phyloP scores from a whole-genome alignment of 2,113 vertebrate genomes.

The Oryzias melastigma region DNA sequence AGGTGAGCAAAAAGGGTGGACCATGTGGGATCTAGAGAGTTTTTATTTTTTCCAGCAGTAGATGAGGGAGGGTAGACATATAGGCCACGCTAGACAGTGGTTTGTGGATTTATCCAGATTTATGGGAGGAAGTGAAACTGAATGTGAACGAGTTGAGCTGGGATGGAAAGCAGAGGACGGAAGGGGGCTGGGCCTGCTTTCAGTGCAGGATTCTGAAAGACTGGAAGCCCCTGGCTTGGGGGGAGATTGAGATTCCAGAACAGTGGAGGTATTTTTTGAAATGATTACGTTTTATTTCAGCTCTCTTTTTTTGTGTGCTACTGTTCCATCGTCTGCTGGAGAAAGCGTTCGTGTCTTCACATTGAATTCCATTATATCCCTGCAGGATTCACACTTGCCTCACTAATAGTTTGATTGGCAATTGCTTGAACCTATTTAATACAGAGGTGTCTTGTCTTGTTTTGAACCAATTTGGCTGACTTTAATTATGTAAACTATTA shows the following conservation, averaged over 20 bases:
- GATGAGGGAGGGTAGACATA: slow-evolving; percentile 77
- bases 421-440: slow-evolving; percentile 50
- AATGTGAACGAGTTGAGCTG: slow-evolving; percentile 52
- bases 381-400: slow-evolving; percentile 70
- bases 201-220: slow-evolving; percentile 48
- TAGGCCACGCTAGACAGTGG: slow-evolving; percentile 75
- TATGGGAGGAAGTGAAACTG: slow-evolving; percentile 70
- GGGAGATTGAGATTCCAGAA: slow-evolving; percentile 46
- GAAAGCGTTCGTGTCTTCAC: slow-evolving; percentile 74
- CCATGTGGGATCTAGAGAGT: slow-evolving; percentile 67
- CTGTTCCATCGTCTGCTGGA: slow-evolving; percentile 54
- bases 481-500: slow-evolving; percentile 12
- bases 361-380: slow-evolving; percentile 74
- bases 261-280: slow-evolving; percentile 59
- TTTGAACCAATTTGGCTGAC: slow-evolving; percentile 30
- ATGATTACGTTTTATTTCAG: slow-evolving; percentile 70
- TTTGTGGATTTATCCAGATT: slow-evolving; percentile 81
- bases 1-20: slow-evolving; percentile 65
- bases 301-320: slow-evolving; percentile 48
- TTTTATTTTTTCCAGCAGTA: slow-evolving; percentile 63
- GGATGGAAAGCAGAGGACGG: slow-evolving; percentile 21
- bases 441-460: slow-evolving; percentile 43
- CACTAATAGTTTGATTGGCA: slow-evolving; percentile 70
- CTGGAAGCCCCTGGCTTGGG: slow-evolving; percentile 42
- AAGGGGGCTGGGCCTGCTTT: slow-evolving; percentile 47